phyloP scores from a whole-genome alignment of 2,797 vertebrate genomes.

The Poeciliopsis turneri region DNA sequence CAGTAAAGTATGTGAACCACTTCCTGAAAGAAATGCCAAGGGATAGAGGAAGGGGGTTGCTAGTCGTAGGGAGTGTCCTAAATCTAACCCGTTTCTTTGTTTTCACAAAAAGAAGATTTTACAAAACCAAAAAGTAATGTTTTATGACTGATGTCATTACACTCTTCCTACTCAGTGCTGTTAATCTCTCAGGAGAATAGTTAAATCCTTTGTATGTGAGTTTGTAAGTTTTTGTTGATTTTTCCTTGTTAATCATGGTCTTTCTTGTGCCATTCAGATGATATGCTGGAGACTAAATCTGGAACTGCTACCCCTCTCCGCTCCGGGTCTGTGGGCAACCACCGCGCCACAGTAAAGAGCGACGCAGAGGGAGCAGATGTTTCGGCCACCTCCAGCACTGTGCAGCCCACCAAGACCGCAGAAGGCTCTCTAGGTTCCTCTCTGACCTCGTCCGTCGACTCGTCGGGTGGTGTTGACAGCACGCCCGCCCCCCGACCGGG shows the following conservation, averaged over 20 bases:
- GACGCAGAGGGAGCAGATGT: conserved; percentile 84
- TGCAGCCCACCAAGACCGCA: conserved; percentile 79
- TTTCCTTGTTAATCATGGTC: conserved; percentile 11
- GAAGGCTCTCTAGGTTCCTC: conserved; percentile 92
- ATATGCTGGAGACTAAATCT: conserved; percentile 92
- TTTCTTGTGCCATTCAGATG: conserved; percentile 80
- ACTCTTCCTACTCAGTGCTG: not conserved
- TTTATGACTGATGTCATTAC: not conserved
- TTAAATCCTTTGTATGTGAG: not conserved
- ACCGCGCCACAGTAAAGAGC: conserved; percentile 86
- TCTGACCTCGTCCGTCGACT: conserved; percentile 91
- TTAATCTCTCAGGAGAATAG: not conserved
- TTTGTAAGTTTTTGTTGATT: not conserved
- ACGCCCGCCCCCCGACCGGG: conserved; percentile 86
- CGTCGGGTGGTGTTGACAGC: conserved; percentile 79
- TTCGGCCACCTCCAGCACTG: conserved; percentile 59
- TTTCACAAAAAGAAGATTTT: not conserved
- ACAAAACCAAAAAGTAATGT: not conserved
- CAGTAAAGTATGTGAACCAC: not conserved
- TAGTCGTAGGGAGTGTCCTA: not conserved
- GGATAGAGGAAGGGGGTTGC: not conserved
- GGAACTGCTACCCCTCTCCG: conserved; percentile 93
- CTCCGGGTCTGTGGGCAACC: conserved; percentile 92
- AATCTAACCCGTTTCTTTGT: not conserved
- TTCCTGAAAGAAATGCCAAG: conserved; percentile 4